Evolutionary conservation across 2,797 vertebrate genomes (phyloP), one percentile per base, ranked within the genome.

Genomic region (Pangasius mekongensis): DNA sequence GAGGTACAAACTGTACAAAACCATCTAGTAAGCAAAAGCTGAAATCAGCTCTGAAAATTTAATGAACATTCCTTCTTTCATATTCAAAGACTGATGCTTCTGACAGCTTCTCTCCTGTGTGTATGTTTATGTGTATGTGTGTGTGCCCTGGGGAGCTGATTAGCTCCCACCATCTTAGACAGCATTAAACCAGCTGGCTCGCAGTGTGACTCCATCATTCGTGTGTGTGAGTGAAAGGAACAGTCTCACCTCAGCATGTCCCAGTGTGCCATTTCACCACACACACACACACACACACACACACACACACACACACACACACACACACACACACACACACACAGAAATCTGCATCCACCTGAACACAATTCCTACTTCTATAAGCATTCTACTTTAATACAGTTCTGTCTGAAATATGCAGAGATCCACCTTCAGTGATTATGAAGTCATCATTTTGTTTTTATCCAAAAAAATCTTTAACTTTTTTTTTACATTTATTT

Each of bases 131-230:
- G 2, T 39, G 16, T 73, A 39, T 43, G 20, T n/a, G 10, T 49
- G 9, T 49, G 43, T 43, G 0, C 76, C 82, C 71, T 56, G 33
- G 82, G 47, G 87, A 84, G 60, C 82, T 84, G 87, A 88, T 88
- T 84, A 88, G 20, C 71, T 88, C 47, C 71, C 56, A 84, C 71
- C 81, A 84, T 76, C 80, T 77, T 77, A 71, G 85, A 52, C 69
- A 49, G 58, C 58, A 78, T 77, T 86, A 78, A 66, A 67, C 39
- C 60, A 69, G 49, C 49, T 88, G 62, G n/a, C 73, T 76, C 33
- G 24, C 71, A 52, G 22, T 78, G 47, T 67, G 83, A 77, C 62
- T 84, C 73, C 33, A 84, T 62, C 54, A 78, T 78, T 60, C 13
- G 67, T 27, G 33, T 88, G 49, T 47, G 47, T 30, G 60, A 77